Conservation (phyloP, 2,888 invertebrate species). For the Gortyna flavago region DNA sequence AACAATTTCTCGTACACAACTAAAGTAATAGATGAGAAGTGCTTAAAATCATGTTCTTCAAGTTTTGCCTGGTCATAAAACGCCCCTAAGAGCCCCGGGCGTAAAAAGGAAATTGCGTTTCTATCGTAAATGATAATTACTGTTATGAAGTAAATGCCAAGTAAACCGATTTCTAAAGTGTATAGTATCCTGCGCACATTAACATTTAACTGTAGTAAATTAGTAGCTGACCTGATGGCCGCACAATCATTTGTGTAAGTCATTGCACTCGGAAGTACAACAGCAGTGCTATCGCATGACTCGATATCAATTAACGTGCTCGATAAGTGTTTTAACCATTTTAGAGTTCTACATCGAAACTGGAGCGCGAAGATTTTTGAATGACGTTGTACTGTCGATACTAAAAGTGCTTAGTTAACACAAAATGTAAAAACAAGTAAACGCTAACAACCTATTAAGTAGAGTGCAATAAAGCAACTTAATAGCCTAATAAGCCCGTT, state of each 20-base stretch:
- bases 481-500: constrained; percentile 37
- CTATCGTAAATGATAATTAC: constrained; percentile 78
- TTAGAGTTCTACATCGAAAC: constrained; percentile 42
- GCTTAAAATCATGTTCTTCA: constrained; percentile 58
- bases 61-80: constrained; percentile 62
- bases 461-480: constrained; percentile 45
- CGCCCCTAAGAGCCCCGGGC: constrained; percentile 60
- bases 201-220: constrained; percentile 71
- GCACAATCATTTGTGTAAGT: constrained; percentile 56
- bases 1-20: constrained; percentile 32
- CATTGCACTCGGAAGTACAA: constrained; percentile 66
- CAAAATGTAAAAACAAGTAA: constrained; percentile 1
- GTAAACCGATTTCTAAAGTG: constrained; percentile 71
- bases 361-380: constrained; percentile 35
- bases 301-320: constrained; percentile 61
- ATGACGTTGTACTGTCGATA: constrained; percentile 25
- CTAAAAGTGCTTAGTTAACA: constrained; percentile 37
- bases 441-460: constrained; percentile 7
- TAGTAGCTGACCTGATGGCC: constrained; percentile 64
- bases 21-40: constrained; percentile 49
- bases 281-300: constrained; percentile 52
- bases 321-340: constrained; percentile 59
- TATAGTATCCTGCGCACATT: constrained; percentile 70
- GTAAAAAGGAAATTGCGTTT: constrained; percentile 78
- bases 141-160: constrained; percentile 69